These are phyloP conservation scores for Drosophila mercatorum DNA, from an alignment of 2,888 invertebrate species.

Conservation along the genomic window DNA sequence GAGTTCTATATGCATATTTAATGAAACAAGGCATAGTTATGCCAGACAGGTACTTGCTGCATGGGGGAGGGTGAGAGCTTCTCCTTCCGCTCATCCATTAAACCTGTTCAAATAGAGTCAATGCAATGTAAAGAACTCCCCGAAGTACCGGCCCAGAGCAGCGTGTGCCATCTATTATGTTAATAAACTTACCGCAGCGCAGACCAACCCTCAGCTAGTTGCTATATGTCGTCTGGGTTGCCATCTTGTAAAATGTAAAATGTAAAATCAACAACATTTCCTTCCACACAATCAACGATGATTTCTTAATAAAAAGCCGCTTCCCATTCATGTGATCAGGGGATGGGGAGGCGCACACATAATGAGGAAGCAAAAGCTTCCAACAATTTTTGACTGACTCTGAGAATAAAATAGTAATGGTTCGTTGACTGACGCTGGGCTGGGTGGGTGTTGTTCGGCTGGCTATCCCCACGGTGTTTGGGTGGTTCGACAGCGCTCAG, in stretches of 20 bases:
- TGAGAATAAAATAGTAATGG: conserved; percentile 68
- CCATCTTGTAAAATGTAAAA: conserved; percentile 69
- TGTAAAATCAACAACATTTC: conserved; percentile 77
- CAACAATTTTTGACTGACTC: conserved; percentile 66
- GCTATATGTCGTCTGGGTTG: conserved; percentile 37
- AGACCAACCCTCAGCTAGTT: conserved; percentile 40
- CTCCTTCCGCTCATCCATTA: conserved; percentile 32
- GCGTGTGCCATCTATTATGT: conserved; percentile 69
- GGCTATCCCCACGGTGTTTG: conserved; percentile 26
- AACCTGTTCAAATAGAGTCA: conserved; percentile 52
- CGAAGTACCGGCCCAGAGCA: conserved; percentile 40
- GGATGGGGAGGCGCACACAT: neutral
- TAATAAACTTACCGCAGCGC: conserved; percentile 66
- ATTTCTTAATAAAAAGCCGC: conserved; percentile 76
- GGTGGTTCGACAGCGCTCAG: conserved; percentile 38
- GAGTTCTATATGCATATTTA: conserved; percentile 35
- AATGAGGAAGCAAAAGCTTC: conserved; percentile 42
- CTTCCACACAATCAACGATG: conserved; percentile 80
- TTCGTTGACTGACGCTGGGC: conserved; percentile 60
- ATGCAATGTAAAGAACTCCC: conserved; percentile 55
- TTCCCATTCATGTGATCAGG: too few species aligned
- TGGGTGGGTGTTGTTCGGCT: conserved; percentile 20
- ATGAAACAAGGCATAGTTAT: conserved; percentile 10
- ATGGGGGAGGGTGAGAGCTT: neutral
- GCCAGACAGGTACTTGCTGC: conserved; percentile 27